phyloP scores from a whole-genome alignment of 2,888 invertebrate genomes.

The Clepsis dumicolana region DNA sequence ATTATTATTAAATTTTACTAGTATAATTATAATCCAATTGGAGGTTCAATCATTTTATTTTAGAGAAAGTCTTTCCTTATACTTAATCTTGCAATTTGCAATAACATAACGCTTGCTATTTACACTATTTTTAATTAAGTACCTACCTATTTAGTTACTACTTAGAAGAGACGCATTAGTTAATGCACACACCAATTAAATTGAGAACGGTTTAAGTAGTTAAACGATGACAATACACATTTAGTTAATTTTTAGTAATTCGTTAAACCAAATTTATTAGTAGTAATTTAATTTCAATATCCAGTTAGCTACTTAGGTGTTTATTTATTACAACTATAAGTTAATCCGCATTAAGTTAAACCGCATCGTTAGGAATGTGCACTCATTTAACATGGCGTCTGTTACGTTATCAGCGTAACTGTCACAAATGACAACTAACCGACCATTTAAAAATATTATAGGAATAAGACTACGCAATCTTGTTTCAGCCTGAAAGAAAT shows the following conservation, averaged over 20 bases:
- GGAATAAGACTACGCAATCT: not conserved
- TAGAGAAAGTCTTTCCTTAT: not conserved
- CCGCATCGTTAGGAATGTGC: conserved; percentile 10
- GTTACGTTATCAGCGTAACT: conserved; percentile 15
- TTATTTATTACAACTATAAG: no score
- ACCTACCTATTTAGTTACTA: no score
- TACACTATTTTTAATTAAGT: not conserved
- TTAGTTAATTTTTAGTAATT: not conserved
- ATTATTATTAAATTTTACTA: no score
- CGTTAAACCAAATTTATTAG: not conserved
- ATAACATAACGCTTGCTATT: not conserved
- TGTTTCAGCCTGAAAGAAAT: conserved; percentile 17
- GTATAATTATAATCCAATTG: not conserved
- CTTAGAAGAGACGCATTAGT: not conserved
- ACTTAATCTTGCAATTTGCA: not conserved
- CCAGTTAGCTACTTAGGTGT: not conserved
- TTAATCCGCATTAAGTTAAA: not conserved
- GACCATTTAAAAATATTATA: not conserved
- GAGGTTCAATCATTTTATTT: not conserved
- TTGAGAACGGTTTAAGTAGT: not conserved
- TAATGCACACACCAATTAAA: not conserved
- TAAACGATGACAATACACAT: not conserved
- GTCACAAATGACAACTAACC: not conserved
- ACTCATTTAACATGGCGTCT: conserved; percentile 1
- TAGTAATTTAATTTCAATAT: not conserved